A percentile compares a stretch with the other conserved stretches of the same genome.
Evolutionary conservation across 2,888 invertebrate species (phyloP).

Genomic region (Apamea epomidion): DNA sequence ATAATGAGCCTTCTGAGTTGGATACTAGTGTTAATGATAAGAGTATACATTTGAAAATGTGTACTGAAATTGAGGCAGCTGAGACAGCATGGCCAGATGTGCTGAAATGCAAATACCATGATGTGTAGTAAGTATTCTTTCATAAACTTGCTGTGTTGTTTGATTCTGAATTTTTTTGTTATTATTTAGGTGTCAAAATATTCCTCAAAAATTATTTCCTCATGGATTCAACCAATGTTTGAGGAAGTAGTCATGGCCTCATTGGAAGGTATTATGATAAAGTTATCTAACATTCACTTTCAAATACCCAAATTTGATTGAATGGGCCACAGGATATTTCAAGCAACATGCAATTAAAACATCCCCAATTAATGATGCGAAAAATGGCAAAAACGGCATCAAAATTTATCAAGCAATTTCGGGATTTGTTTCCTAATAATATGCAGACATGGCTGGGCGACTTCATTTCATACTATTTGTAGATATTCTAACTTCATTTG

Average conservation of each 20-base stretch:
- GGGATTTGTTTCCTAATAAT: not conserved
- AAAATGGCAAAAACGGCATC: not conserved
- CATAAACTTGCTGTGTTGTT: not conserved
- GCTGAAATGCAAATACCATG: constrained; percentile 92
- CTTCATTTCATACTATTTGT: not conserved
- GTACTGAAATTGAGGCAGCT: constrained; percentile 81
- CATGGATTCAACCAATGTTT: not conserved
- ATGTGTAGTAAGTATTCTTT: constrained; percentile 92
- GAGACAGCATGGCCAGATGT: constrained; percentile 91
- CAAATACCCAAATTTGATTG: not conserved
- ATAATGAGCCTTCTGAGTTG: constrained; percentile 71
- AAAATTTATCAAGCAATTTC: not conserved
- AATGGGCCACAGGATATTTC: not conserved
- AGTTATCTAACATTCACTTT: not conserved
- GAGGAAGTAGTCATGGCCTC: not conserved
- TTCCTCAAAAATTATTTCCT: not conserved
- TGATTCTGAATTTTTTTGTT: not conserved
- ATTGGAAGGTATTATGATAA: no score
- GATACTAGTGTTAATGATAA: constrained; percentile 79
- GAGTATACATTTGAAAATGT: constrained; percentile 79
- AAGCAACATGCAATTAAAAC: no score
- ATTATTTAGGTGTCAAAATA: not conserved
- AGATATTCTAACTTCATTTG: not conserved
- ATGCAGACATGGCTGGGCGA: not conserved
- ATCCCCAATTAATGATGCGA: not conserved